Conservation (phyloP, 2,888 invertebrate genomes). For the Microctonus aethiopoides region DNA sequence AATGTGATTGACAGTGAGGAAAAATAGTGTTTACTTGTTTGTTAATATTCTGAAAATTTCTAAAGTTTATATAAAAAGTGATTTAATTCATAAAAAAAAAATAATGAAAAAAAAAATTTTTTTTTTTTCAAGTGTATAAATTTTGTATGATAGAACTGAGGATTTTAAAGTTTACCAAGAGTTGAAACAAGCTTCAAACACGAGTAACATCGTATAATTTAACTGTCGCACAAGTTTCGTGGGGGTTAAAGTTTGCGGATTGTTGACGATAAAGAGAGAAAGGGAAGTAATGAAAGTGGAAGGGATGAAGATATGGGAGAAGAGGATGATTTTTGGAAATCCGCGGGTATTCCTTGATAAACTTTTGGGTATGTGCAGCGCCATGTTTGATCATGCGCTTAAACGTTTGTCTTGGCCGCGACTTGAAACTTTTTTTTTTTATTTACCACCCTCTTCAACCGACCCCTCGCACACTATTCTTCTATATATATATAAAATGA, state of each 20-base stretch:
- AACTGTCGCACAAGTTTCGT: slow-evolving; percentile 27
- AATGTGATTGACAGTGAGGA: neutral
- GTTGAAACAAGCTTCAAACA: slow-evolving; percentile 27
- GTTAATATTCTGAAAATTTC: neutral
- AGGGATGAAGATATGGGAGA: neutral
- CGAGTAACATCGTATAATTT: slow-evolving; percentile 25
- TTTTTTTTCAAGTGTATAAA: neutral
- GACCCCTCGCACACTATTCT: neutral
- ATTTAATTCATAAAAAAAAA: neutral
- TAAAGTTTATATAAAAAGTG: neutral
- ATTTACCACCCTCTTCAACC: slow-evolving; percentile 14
- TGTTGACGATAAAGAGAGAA: neutral
- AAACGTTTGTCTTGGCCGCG: slow-evolving; percentile 33
- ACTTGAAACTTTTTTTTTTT: slow-evolving; percentile 30
- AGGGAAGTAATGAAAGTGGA: neutral
- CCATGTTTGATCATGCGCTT: slow-evolving; percentile 60
- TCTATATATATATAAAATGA: neutral
- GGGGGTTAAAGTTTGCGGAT: slow-evolving; percentile 10
- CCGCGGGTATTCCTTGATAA: slow-evolving; percentile 5
- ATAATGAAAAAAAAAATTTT: neutral
- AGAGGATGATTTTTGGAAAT: neutral
- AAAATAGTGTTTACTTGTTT: neutral
- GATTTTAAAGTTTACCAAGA: slow-evolving; percentile 13
- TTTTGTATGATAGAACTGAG: slow-evolving; percentile 2
- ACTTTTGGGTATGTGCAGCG: slow-evolving; percentile 41